phyloP scores from a whole-genome alignment of 2,113 vertebrate genomes.

The Cyprinus carpio region DNA sequence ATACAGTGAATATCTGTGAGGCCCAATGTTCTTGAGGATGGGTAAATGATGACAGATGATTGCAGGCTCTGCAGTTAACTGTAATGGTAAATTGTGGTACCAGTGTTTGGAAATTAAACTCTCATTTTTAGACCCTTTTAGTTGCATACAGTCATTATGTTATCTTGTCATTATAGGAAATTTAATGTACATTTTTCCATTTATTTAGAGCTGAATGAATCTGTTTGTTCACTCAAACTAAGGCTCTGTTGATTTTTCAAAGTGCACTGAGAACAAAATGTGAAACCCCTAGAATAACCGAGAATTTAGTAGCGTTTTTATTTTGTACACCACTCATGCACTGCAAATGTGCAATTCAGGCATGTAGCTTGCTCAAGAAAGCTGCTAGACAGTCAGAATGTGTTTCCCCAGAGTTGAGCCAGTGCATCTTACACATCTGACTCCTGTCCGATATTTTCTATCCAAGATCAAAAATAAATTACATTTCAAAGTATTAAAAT shows the following conservation, averaged over 20 bases:
- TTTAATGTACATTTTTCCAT: neutral
- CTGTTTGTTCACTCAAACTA: neutral
- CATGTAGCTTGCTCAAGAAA: neutral
- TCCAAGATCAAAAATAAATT: neutral
- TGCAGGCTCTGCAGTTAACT: neutral
- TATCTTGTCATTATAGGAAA: neutral
- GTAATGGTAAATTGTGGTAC: neutral
- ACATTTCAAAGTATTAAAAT: neutral
- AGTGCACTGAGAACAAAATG: neutral
- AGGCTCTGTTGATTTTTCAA: neutral
- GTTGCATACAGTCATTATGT: neutral
- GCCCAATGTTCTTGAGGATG: no score
- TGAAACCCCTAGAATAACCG: neutral
- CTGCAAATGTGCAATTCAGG: neutral
- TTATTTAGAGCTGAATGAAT: conserved; percentile 13
- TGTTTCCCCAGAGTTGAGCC: neutral
- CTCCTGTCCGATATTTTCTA: neutral
- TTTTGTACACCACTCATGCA: no score
- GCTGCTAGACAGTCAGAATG: neutral
- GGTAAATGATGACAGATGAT: neutral
- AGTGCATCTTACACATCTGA: neutral
- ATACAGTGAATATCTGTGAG: neutral
- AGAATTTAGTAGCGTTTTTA: neutral
- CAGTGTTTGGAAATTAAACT: neutral
- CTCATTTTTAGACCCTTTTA: conserved; percentile 21